Evolutionary conservation across 1,140 invertebrate species (phyloP), one percentile per base, ranked within the genome.

Genomic region (Caerostris darwini): DNA sequence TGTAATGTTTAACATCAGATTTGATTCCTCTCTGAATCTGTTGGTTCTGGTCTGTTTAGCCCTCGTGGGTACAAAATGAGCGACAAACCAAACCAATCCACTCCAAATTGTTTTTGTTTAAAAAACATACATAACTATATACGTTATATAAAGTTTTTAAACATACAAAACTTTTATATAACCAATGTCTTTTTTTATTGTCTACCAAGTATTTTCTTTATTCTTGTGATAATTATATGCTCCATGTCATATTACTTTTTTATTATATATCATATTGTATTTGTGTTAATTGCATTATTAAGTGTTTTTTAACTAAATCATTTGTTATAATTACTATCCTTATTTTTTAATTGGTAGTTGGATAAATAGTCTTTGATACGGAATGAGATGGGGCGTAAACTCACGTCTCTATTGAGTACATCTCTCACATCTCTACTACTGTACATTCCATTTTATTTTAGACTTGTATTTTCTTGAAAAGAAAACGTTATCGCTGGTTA

Each of bases 321-420:
- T 64, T 64, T 64, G 8, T 81, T 10, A 19, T 85, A 34, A 12
- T 85, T 14, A 53, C n/a, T 19, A 14, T 57, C 54, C 82, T 19
- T 58, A 12, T 17, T 85, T 57, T 56, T 57, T 57, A 57, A 85
- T 57, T 34, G 57, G 5, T n/a, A 56, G 57, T 34, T 57, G 4
- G n/a, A 85, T 57, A 34, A 34, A 34, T 34, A 34, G 34, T 34
- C 34, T 34, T 34, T 34, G 34, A 34, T 34, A 34, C 34, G 34
- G 34, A 34, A 34, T 34, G 34, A 34, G 34, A 34, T 34, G 34
- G 34, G 50, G 54, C n/a, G 54, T 19, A n/a, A 87, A 87, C n/a
- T 87, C 85, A 87, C 64, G 53, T 87, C 17, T 87, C 19, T 61
- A 34, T 34, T 64, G 58, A 34, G 34, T 87, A 64, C 85, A 34